Evolutionary conservation across 2,888 invertebrate species (phyloP).

Genomic region (Lasioglossum pauxillum): DNA sequence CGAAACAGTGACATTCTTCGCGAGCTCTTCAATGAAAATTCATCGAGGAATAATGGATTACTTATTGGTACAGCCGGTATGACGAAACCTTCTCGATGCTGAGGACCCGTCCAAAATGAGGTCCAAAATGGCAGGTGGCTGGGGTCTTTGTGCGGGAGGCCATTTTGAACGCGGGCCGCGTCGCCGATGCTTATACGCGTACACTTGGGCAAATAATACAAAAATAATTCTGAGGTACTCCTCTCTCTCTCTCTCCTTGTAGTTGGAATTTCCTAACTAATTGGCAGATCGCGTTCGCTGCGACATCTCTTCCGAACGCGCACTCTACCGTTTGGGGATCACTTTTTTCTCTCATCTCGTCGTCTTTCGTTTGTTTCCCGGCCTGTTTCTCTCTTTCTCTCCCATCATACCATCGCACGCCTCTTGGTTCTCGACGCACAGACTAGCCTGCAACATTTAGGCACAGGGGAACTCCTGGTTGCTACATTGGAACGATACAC

Average conservation of each 20-base stretch:
- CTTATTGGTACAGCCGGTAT: background rate
- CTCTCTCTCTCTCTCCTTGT: constrained; percentile 45
- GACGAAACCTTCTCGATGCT: background rate
- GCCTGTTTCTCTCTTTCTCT: background rate
- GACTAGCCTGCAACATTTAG: constrained; percentile 62
- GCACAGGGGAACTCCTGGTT: constrained; percentile 63
- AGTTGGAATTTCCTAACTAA: constrained; percentile 67
- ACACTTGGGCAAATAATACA: constrained; percentile 74
- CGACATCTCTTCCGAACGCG: background rate
- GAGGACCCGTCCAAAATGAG: background rate
- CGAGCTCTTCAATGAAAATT: background rate
- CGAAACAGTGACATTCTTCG: background rate
- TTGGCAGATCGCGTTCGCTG: constrained; percentile 65
- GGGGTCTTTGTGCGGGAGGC: background rate
- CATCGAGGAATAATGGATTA: background rate
- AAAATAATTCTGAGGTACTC: constrained; percentile 75
- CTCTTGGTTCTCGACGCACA: constrained; percentile 36
- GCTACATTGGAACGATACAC: constrained; percentile 35
- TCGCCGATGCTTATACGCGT: constrained; percentile 51
- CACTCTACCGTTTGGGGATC: background rate
- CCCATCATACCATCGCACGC: background rate
- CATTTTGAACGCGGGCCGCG: constrained; percentile 32
- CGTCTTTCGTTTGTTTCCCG: background rate
- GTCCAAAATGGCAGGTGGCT: background rate
- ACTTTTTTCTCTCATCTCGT: constrained; percentile 11